Conservation (phyloP, 2,113 vertebrate genomes). For the Dicerorhinus sumatrensis region DNA sequence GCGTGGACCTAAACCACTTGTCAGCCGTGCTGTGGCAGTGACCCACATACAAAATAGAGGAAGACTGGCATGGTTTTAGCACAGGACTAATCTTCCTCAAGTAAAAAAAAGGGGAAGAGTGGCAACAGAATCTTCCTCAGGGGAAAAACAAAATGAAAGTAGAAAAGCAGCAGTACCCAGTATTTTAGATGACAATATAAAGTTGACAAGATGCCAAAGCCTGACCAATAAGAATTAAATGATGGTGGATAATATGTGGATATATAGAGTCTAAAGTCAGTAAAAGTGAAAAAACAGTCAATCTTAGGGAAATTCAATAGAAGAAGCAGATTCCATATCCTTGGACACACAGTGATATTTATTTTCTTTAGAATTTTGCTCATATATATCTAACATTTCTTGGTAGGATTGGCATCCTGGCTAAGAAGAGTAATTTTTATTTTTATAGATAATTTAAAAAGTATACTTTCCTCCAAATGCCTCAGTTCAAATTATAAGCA, state of each 20-base stretch:
- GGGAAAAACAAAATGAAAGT: background rate
- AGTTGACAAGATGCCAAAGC: background rate
- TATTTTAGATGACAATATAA: background rate
- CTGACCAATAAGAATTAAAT: background rate
- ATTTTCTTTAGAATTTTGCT: background rate
- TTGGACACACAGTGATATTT: background rate
- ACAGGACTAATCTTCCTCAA: too few species aligned
- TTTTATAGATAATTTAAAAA: background rate
- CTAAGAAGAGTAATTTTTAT: background rate
- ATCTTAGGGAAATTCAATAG: rapidly evolving
- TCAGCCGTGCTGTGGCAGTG: too few species aligned
- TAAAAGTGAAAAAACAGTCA: background rate
- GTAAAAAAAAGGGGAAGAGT: too few species aligned
- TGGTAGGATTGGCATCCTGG: background rate
- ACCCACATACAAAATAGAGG: too few species aligned
- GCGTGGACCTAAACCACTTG: too few species aligned
- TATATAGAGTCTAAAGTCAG: background rate
- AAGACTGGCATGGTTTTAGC: too few species aligned
- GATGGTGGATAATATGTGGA: rapidly evolving
- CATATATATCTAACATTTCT: background rate
- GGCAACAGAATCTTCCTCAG: too few species aligned
- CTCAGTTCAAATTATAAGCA: constrained; percentile 33
- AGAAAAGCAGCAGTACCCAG: background rate
- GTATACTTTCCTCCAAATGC: background rate
- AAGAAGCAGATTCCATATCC: background rate